Evolutionary conservation across 2,888 invertebrate genomes (phyloP).

Genomic region (Acronicta leporina): DNA sequence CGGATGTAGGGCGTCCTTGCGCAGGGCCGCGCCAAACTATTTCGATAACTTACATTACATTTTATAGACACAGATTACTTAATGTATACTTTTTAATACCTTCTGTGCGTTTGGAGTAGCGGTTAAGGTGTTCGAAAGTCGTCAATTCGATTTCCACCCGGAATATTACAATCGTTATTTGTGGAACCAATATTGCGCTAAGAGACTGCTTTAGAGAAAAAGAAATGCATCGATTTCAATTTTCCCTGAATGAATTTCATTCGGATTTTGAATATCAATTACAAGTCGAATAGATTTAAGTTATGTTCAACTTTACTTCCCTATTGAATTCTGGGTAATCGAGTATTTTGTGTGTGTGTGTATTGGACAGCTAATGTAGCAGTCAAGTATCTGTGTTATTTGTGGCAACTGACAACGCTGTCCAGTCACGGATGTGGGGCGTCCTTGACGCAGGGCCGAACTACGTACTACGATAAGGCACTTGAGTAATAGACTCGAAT

Average conservation of each 20-base stretch:
- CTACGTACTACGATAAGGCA: not conserved
- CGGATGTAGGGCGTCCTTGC: conserved; percentile 62
- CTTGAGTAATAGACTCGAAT: conserved; percentile 21
- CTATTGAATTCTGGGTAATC: conserved; percentile 16
- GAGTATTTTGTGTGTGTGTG: not conserved
- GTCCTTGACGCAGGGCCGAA: conserved; percentile 4
- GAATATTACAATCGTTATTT: no score
- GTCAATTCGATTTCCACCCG: no score
- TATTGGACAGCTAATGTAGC: not conserved
- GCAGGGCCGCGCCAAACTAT: conserved; percentile 53
- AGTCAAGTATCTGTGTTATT: conserved; percentile 1
- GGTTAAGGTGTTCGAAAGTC: no score
- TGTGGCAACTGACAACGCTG: not conserved
- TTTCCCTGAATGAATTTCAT: no score
- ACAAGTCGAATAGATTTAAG: no score
- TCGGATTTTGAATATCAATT: no score
- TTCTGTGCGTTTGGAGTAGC: no score
- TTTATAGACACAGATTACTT: conserved; percentile 47
- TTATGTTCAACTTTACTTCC: conserved; percentile 10
- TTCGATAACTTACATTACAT: conserved; percentile 24
- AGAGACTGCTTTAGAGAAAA: no score
- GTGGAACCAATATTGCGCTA: no score
- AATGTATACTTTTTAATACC: not conserved
- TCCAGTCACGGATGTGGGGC: conserved; percentile 16
- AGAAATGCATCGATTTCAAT: no score